Evolutionary conservation across 2,113 vertebrate species (phyloP).

Genomic region (Neodontobutis hainanensis): DNA sequence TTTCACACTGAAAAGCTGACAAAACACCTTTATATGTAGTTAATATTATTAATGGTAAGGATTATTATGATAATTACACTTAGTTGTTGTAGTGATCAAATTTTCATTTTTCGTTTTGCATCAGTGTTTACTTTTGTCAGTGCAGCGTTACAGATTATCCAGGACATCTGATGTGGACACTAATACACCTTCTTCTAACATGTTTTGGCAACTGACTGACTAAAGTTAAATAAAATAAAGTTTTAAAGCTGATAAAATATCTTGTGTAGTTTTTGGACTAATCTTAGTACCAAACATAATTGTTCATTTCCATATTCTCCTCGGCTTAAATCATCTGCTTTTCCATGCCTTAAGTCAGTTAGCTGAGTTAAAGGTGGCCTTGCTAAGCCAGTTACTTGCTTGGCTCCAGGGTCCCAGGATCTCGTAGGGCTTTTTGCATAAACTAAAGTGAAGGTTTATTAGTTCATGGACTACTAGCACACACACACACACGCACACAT

Average conservation of each 20-base stretch:
- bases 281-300: constrained; percentile 29
- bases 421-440: constrained; percentile 59
- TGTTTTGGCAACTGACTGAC: neutral
- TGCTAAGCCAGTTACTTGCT: constrained; percentile 50
- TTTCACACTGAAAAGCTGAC: neutral
- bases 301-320: constrained; percentile 35
- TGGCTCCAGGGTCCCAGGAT: constrained; percentile 50
- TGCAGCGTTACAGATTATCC: neutral
- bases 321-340: constrained; percentile 32
- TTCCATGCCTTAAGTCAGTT: constrained; percentile 27
- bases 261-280: constrained; percentile 9
- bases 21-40: neutral
- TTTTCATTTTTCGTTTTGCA: neutral
- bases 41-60: neutral
- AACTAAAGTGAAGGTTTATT: constrained; percentile 63
- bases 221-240: neutral
- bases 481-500: constrained; percentile 31
- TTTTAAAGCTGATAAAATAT: neutral
- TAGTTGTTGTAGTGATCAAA: too few relatives aligned
- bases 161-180: neutral
- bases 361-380: constrained; percentile 47
- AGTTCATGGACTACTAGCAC: constrained; percentile 54
- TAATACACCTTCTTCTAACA: too few relatives aligned
- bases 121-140: neutral
- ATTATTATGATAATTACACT: too few relatives aligned